Evolutionary conservation across 2,888 invertebrate species (phyloP), one percentile per base, ranked within the genome.

Genomic region (Hemithea aestivaria): DNA sequence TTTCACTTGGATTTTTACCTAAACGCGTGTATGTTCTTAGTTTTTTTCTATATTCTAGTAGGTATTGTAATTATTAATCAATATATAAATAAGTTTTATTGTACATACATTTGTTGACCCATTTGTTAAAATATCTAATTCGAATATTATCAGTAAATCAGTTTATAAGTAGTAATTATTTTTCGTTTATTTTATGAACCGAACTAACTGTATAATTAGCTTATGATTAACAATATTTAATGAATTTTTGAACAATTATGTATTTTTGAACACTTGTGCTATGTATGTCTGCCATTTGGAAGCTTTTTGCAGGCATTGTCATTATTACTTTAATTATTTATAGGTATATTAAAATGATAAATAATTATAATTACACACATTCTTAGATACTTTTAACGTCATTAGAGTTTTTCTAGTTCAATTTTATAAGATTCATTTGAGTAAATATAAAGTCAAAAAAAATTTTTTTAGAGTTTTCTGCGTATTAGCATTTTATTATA

Each of bases 61-160:
- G 16, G 2, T 16, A 16, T 16, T 16, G 16, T 16, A 16, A 16
- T 23, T 32, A 44, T 32, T 34, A 41, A 35, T 41, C 38, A 40
- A 7, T 31, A 22, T 29, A 12, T 39, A 11, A 35, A 42, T 48
- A 48, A 71, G 66, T 66, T 69, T 63, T 73, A 73, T 62, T 83
- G 81, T 83, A 83, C 72, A 83, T 82, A 78, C 65, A 72, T 71
- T 78, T 80, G 78, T 81, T 83, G 73, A 78, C 63, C 62, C 63
- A 47, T 57, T 66, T 70, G 66, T 68, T 66, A 53, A 58, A 56
- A 69, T 69, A 36, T 32, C 27, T 28, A 34, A 66, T 64, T 75
- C 70, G 70, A 75, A 74, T 74, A 73, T 66, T 74, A 66, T 61
- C 58, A 47, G 48, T 62, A 62, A 59, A 45, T 45, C 52, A 59